Conservation (phyloP, 2,797 vertebrate species). For the Tenualosa ilisha region DNA sequence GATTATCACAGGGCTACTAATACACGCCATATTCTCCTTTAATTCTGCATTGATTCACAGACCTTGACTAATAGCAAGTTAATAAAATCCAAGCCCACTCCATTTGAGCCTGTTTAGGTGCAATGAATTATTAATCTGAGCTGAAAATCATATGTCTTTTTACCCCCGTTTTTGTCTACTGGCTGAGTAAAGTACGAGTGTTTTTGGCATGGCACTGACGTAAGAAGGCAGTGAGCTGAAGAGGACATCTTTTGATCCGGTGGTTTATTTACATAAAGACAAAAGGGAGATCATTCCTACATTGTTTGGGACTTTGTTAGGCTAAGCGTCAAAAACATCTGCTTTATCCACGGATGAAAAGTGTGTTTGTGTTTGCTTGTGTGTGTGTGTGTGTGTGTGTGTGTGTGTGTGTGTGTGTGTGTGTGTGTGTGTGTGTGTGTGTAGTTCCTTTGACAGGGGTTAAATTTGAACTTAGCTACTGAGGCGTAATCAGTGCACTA, state of each 20-base stretch:
- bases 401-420: background rate
- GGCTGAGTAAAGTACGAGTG: background rate
- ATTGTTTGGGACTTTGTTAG: background rate
- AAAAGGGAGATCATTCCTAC: conserved; percentile 6
- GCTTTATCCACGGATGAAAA: background rate
- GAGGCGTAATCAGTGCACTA: background rate
- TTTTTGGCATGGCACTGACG: background rate
- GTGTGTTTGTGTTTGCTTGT: background rate
- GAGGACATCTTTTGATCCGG: background rate
- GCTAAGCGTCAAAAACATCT: background rate
- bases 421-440: background rate
- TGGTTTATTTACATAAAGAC: background rate
- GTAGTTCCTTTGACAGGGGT: background rate
- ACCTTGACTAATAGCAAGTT: background rate
- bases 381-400: background rate
- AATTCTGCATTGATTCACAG: background rate
- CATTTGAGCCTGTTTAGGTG: background rate
- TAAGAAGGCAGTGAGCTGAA: background rate
- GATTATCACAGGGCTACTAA: background rate
- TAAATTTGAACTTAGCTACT: background rate
- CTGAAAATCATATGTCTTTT: background rate
- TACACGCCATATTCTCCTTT: background rate
- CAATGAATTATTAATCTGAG: conserved; percentile 2
- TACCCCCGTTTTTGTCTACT: background rate
- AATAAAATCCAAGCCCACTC: background rate